Conservation (phyloP, 1,140 invertebrate genomes). For the Panagrolaimus sp. region DNA sequence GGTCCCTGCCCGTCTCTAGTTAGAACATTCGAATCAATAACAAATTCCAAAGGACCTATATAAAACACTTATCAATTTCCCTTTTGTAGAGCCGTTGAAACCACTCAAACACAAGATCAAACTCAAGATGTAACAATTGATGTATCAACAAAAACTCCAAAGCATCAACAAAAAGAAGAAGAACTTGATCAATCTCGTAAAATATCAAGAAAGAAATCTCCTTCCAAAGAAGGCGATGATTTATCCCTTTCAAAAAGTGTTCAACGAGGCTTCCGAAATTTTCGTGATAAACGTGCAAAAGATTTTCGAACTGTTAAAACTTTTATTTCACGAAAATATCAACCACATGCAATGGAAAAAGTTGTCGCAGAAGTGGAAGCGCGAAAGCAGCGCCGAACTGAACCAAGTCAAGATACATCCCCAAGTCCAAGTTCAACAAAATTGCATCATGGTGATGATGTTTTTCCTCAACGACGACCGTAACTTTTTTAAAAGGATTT, state of each 20-base stretch:
- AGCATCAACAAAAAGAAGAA: too few species aligned
- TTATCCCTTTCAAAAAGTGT: not conserved
- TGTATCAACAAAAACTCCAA: too few species aligned
- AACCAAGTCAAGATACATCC: not conserved
- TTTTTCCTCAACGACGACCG: not conserved
- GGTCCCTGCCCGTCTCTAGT: too few species aligned
- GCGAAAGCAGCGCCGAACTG: not conserved
- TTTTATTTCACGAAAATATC: not conserved
- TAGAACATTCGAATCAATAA: too few species aligned
- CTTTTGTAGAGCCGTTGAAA: too few species aligned
- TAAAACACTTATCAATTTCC: too few species aligned
- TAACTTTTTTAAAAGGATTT: not conserved
- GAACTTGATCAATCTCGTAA: too few species aligned
- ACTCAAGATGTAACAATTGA: too few species aligned
- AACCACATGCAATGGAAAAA: not conserved
- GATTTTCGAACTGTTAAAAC: conserved; percentile 7
- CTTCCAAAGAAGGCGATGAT: conserved; percentile 7
- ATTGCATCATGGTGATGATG: conserved; percentile 7
- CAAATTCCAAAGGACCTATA: too few species aligned
- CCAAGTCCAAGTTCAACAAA: not conserved
- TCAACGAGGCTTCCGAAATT: not conserved
- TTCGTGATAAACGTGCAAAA: not conserved
- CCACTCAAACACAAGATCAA: too few species aligned
- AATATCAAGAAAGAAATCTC: too few species aligned
- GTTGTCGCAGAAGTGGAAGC: not conserved